Evolutionary conservation across 2,797 vertebrate species (phyloP), one percentile per base, ranked within the genome.

Genomic region (Petrocephalus sullivani): DNA sequence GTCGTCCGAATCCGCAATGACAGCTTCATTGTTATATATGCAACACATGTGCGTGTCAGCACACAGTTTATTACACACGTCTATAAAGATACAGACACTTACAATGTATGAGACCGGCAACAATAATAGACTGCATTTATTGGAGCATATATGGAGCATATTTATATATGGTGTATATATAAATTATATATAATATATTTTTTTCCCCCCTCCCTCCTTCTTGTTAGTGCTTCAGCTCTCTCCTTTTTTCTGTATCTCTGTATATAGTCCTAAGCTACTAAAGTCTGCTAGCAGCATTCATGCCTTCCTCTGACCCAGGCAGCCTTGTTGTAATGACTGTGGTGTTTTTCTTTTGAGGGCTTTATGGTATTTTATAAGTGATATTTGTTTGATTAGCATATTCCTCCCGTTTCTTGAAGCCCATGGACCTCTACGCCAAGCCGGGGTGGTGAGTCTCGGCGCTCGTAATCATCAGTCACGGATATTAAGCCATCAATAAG

Each of bases 401-500:
- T 58, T 82, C 54, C 53, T 46, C 23, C 21, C 4, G 23, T 56
- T 21, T 81, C 51, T 41, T 75, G 57, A 57, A n/a, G 28, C 37
- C 87, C 4, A 21, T 28, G 41, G 46, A 19, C 75, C 46, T 88
- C 75, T 61, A 41, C 49, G 7, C 14, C 28, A 58, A 46, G 54
- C 41, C 9, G 49, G 23, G 14, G 81, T 41, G n/a, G 58, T 51
- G 58, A 6, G 91, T 94, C 92, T 92, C 93, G 94, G 92, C 94
- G 94, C 95, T 94, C 93, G 94, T 94, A 95, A 92, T 95, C 94
- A 93, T 92, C 89, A 94, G 94, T 93, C 92, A 95, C 94, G 96
- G 95, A 95, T 93, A 96, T 96, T 96, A 95, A 95, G 94, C 93
- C 92, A 95, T 94, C 93, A 93, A 93, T 90, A 90, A 92, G 93